Evolutionary conservation across 2,113 vertebrate species (phyloP).

Genomic region (Chloebia gouldiae): DNA sequence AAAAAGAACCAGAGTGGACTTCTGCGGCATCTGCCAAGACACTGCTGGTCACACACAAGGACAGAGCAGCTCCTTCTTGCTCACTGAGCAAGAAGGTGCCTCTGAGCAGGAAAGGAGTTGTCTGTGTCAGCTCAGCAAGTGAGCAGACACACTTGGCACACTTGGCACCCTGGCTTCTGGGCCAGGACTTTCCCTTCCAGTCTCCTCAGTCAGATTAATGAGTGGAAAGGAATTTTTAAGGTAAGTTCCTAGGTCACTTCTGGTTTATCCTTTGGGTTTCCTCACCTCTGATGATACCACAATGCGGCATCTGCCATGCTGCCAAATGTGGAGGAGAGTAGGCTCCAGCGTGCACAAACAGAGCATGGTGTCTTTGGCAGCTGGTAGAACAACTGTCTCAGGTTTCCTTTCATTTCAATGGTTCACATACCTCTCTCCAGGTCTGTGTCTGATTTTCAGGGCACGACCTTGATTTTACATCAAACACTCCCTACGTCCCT

Average conservation of each 20-base stretch:
- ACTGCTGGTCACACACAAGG: accelerated
- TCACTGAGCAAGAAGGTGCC: neutral
- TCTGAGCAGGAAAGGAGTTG: neutral
- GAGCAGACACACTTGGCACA: neutral
- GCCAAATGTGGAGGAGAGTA: slow-evolving; percentile 9
- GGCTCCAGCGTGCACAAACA: slow-evolving; percentile 1
- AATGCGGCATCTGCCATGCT: neutral
- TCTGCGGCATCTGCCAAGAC: accelerated
- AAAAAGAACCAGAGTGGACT: neutral
- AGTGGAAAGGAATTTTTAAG: slow-evolving; percentile 31
- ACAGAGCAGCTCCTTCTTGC: neutral
- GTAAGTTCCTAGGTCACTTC: neutral
- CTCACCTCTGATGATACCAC: slow-evolving; percentile 35
- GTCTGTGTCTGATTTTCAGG: slow-evolving; percentile 70
- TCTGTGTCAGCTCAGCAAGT: accelerated
- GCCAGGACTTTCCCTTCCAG: neutral
- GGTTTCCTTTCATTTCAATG: slow-evolving; percentile 64
- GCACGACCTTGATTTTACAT: slow-evolving; percentile 59
- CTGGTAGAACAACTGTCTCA: slow-evolving; percentile 2
- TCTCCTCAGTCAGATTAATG: neutral
- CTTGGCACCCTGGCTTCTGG: too few species aligned
- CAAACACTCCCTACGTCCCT: slow-evolving; percentile 37
- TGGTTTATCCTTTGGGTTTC: slow-evolving; percentile 24
- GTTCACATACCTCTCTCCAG: slow-evolving; percentile 29
- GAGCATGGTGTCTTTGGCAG: neutral